phyloP scores from a whole-genome alignment of 2,888 invertebrate species.

The Drosophila lutescens region DNA sequence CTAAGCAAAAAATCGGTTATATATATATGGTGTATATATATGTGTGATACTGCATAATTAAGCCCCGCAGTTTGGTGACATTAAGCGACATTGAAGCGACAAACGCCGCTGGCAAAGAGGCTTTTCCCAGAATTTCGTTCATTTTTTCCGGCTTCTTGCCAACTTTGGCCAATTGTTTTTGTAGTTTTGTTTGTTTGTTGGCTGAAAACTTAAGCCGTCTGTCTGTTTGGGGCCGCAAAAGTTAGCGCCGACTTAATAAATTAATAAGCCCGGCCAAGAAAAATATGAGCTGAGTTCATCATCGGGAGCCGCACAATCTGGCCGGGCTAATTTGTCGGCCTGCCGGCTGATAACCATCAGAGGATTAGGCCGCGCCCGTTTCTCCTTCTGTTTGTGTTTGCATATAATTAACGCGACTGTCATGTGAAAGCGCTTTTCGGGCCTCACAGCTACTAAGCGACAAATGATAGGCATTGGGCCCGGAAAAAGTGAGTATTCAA shows the following conservation, averaged over 20 bases:
- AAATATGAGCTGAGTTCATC: conserved; percentile 49
- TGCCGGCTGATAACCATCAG: conserved; percentile 47
- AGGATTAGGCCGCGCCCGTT: conserved; percentile 37
- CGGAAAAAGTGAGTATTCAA: conserved; percentile 17
- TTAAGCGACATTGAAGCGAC: conserved; percentile 68
- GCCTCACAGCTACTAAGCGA: conserved; percentile 21
- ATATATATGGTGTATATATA: conserved; percentile 4
- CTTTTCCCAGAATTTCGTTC: conserved; percentile 25
- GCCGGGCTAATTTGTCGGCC: conserved; percentile 64
- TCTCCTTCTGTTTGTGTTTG: conserved; percentile 56
- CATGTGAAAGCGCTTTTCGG: conserved; percentile 26
- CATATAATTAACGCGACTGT: conserved; percentile 65
- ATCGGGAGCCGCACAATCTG: conserved; percentile 38
- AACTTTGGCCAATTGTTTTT: conserved; percentile 55
- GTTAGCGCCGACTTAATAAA: conserved; percentile 51
- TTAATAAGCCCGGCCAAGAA: conserved; percentile 50
- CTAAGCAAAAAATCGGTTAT: conserved; percentile 30
- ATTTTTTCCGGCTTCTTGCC: conserved; percentile 32
- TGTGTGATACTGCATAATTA: conserved; percentile 65
- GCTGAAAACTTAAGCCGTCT: conserved; percentile 62
- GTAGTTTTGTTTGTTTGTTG: conserved; percentile 66
- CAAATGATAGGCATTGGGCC: conserved; percentile 26
- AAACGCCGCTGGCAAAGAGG: conserved; percentile 52
- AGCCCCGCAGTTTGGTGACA: conserved; percentile 64
- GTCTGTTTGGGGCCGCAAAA: conserved; percentile 16